Percentiles rank a stretch among this genome's conserved stretches.
phyloP scores from a whole-genome alignment of 2,797 vertebrate species.

The Zalophus californianus region DNA sequence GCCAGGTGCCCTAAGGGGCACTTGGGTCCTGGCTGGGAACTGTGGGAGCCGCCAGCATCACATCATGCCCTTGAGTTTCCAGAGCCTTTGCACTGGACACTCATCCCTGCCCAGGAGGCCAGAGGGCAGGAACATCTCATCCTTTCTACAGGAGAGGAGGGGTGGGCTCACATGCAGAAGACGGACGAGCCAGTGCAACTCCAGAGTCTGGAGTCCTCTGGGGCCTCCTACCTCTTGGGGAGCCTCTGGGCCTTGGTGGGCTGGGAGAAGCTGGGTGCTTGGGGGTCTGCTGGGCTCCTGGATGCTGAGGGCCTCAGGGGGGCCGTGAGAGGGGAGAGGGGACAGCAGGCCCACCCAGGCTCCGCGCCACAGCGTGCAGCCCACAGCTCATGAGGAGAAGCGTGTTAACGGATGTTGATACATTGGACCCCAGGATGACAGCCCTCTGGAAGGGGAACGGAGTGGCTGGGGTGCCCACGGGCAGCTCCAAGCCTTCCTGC shows the following conservation, averaged over 20 bases:
- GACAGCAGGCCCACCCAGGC: neutral
- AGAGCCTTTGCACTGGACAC: neutral
- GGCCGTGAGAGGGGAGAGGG: fast-evolving
- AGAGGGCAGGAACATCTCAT: fast-evolving
- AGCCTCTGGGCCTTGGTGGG: neutral
- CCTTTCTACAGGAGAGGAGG: neutral
- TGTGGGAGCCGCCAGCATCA: neutral
- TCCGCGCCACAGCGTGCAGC: neutral
- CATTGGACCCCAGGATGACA: fast-evolving
- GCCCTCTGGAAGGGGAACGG: neutral
- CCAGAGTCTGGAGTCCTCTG: neutral
- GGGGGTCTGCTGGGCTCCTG: no score
- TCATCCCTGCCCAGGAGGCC: neutral
- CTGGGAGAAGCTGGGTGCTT: neutral
- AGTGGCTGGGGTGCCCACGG: neutral
- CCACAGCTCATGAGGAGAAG: neutral
- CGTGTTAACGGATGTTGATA: neutral
- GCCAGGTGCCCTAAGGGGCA: no score
- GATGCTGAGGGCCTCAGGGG: neutral
- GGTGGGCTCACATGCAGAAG: neutral
- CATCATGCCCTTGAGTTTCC: fast-evolving
- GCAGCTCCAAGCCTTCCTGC: neutral
- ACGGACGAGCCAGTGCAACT: neutral
- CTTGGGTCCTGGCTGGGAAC: neutral
- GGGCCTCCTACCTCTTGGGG: neutral